Evolutionary conservation across 53 echinoderm and acorn worm species (phyloP).

Genomic region (Stichopus horrens): DNA sequence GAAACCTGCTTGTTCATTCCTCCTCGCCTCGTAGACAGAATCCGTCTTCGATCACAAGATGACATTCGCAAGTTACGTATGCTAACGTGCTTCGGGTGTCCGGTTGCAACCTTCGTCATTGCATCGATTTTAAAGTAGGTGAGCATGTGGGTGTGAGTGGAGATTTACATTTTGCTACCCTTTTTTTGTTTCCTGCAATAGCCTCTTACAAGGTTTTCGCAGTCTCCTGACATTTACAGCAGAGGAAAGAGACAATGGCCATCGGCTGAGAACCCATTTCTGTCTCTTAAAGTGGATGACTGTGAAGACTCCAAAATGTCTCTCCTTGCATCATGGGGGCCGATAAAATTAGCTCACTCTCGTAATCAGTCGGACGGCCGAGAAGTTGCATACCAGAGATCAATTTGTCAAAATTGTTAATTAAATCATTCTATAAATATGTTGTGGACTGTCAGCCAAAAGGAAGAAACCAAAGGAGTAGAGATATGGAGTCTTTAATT

Average conservation of each 20-base stretch:
- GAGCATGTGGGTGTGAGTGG: background rate
- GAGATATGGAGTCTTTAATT: constrained; percentile 4
- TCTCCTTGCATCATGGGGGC: background rate
- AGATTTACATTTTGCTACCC: too few species aligned
- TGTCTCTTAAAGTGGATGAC: background rate
- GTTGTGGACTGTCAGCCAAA: background rate
- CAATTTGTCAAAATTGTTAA: constrained; percentile 4
- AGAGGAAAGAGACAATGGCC: background rate
- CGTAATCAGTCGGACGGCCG: background rate
- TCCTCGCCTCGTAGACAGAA: too few species aligned
- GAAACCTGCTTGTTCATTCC: too few species aligned
- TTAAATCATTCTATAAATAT: constrained; percentile 11
- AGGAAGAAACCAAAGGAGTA: background rate
- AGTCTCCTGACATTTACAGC: background rate
- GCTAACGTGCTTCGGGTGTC: background rate
- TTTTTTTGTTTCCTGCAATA: background rate
- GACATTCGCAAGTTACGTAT: background rate
- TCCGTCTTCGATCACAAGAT: background rate
- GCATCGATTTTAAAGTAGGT: background rate
- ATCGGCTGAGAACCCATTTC: background rate
- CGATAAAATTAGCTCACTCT: constrained; percentile 11
- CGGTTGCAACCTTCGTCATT: background rate
- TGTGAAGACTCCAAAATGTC: background rate
- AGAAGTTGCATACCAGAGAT: background rate
- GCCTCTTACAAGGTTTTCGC: background rate